A percentile compares a stretch with the other conserved stretches of the same genome.
Conservation (phyloP, 2,888 invertebrate genomes). For the Tetragnatha montana region DNA sequence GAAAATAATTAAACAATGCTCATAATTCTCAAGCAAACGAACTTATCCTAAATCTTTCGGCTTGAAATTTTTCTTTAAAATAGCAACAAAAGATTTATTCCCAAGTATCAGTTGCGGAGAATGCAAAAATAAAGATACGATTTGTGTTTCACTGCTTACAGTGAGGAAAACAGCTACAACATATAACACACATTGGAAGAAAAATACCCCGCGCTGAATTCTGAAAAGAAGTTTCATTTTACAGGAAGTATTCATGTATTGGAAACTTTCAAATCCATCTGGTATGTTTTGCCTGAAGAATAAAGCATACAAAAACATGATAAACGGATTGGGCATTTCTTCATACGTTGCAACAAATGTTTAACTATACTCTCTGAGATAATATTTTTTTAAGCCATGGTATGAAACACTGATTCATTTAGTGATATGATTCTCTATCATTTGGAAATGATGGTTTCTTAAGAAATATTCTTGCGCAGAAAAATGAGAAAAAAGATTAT, state of each 20-base stretch:
- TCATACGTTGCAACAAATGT: constrained; percentile 24
- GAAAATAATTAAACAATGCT: too few species aligned
- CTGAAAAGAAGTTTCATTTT: constrained; percentile 24
- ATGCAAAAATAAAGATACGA: not conserved
- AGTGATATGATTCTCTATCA: too few species aligned
- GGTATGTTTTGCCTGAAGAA: constrained; percentile 10
- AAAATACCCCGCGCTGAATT: constrained; percentile 9
- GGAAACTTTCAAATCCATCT: constrained; percentile 40
- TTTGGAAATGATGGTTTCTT: too few species aligned
- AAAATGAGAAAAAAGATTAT: too few species aligned
- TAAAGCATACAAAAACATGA: constrained; percentile 22
- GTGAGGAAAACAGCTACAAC: not conserved
- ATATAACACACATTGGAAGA: not conserved
- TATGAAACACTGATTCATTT: too few species aligned
- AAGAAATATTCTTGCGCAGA: too few species aligned
- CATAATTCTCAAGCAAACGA: too few species aligned
- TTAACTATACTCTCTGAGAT: constrained; percentile 25
- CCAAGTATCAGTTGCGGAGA: not conserved
- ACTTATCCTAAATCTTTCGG: too few species aligned
- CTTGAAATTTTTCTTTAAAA: too few species aligned
- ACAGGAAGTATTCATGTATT: constrained; percentile 4
- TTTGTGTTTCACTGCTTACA: not conserved
- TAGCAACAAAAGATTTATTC: not conserved
- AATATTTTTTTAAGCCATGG: constrained; percentile 3
- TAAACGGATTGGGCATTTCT: constrained; percentile 24